Percentiles rank a stretch among this genome's conserved stretches.
phyloP scores from a whole-genome alignment of 2,113 vertebrate species.

The Oxygymnocypris stewartii region DNA sequence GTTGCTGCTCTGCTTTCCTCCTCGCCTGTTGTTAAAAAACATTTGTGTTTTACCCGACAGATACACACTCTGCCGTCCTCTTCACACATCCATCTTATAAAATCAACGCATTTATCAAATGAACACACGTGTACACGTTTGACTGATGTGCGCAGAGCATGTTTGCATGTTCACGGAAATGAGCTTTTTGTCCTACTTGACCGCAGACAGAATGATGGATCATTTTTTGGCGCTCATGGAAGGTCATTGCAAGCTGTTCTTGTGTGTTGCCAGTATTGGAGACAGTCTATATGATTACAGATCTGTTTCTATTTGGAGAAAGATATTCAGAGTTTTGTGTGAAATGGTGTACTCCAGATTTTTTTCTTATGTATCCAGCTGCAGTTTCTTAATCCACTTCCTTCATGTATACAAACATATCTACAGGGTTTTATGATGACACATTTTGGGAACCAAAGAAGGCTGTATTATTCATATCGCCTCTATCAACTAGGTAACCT shows the following conservation, averaged over 20 bases:
- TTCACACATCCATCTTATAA: background rate
- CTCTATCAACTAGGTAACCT: conserved; percentile 24
- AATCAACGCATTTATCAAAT: conserved; percentile 7
- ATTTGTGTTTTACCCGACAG: conserved; percentile 4
- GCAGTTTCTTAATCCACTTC: background rate
- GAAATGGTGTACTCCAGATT: background rate
- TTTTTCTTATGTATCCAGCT: background rate
- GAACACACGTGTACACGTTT: conserved; percentile 1
- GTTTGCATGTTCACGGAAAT: conserved; percentile 37
- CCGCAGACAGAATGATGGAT: conserved; percentile 29
- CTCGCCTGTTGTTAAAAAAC: conserved; percentile 31
- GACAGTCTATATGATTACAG: background rate
- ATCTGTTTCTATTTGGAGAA: conserved; percentile 6
- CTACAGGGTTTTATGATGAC: background rate
- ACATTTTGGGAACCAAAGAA: background rate
- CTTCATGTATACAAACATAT: conserved; percentile 2
- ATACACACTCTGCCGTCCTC: background rate
- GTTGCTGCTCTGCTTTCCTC: conserved; percentile 1
- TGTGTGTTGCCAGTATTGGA: conserved; percentile 7
- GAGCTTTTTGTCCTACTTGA: conserved; percentile 41
- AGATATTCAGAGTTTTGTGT: background rate
- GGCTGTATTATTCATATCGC: background rate
- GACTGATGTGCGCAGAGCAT: conserved; percentile 23
- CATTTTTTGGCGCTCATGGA: conserved; percentile 1
- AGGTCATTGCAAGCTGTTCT: conserved; percentile 13